Base-by-base conservation (phyloP, 2,888 invertebrate species). In the Eristalis tenax region DNA sequence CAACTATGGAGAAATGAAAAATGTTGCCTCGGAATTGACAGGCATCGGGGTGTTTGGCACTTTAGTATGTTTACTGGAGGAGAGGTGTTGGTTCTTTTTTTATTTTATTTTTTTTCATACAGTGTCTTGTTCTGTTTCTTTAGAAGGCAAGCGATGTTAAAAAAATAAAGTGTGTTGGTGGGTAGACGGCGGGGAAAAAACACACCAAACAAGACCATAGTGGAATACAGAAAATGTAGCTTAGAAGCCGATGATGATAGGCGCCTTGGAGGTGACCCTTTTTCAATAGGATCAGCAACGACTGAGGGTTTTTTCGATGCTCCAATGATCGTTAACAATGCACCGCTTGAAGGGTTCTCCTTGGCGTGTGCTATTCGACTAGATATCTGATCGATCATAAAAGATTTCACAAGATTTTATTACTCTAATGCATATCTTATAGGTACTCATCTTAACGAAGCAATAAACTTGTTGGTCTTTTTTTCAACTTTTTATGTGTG, bases 1-100 rank as follows among this genome's bases (percentile, higher is more conserved):
- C 78, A 83, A 87, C 83, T 83, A 63, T 79, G 40, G 69, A 78
- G 86, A 75, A 83, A 85, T 85, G 77, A 86, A 74, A 86, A 78
- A 86, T 87, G 83, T 73, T 83, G 71, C 26, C 61, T 79, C 50
- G 83, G 64, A 78, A 82, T 82, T 77, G 73, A 77, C 68, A 73
- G 69, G 59, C 76, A 70, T 74, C 56, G 70, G 80, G 75, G 66
- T 76, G 78, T 66, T 80, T 75, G 81, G 63, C 50, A 73, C 68
- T 82, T 86, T 68, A 68, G 43, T 73, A 28, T 76, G 84, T 84
- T 80, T 76, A 77, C 73, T 82, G 68, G 59, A 68, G 43, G 73
- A 73, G 77, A 77, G 68, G 73, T 82, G 77, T 83, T 77, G 71
- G 61, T 71, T 68, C 57, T 68, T 81, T 68, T 71, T 71, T 70